phyloP scores from a whole-genome alignment of 2,888 invertebrate genomes.

The Stenotaenia linearis region DNA sequence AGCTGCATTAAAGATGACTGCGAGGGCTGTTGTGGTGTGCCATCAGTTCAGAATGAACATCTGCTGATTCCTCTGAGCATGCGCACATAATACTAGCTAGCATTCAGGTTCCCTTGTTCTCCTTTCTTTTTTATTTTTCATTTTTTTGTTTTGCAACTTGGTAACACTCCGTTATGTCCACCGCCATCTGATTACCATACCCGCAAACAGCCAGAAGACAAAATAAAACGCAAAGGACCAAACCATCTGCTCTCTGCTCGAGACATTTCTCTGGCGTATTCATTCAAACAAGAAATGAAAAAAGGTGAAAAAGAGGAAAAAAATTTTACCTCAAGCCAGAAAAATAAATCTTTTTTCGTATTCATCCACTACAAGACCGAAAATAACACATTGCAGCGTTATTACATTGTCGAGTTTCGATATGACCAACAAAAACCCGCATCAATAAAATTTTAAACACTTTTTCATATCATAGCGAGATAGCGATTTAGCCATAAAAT shows the following conservation, averaged over 20 bases:
- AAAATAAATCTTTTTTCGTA: background rate
- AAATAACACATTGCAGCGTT: background rate
- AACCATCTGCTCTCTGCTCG: background rate
- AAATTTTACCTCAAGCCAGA: background rate
- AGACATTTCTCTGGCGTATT: background rate
- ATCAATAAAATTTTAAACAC: constrained; percentile 6
- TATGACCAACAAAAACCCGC: background rate
- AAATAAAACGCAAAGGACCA: constrained; percentile 4
- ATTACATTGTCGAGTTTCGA: background rate
- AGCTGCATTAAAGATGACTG: constrained; percentile 24
- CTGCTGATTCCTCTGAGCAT: constrained; percentile 12
- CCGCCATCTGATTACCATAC: constrained; percentile 17
- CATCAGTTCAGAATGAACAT: constrained; percentile 24
- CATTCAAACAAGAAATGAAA: background rate
- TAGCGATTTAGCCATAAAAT: background rate
- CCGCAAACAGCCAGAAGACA: background rate
- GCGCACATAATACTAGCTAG: background rate
- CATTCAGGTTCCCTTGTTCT: background rate
- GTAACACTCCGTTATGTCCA: constrained; percentile 12
- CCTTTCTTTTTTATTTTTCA: background rate
- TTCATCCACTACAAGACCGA: background rate
- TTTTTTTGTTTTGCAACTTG: background rate
- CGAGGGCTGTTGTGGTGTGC: constrained; percentile 21
- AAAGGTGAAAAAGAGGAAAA: background rate
- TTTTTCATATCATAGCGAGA: background rate